Percentiles rank a stretch among this genome's conserved stretches.
These are phyloP conservation scores for Desoria tigrina DNA, from an alignment of 2,888 invertebrate species.

Conservation along the genomic window DNA sequence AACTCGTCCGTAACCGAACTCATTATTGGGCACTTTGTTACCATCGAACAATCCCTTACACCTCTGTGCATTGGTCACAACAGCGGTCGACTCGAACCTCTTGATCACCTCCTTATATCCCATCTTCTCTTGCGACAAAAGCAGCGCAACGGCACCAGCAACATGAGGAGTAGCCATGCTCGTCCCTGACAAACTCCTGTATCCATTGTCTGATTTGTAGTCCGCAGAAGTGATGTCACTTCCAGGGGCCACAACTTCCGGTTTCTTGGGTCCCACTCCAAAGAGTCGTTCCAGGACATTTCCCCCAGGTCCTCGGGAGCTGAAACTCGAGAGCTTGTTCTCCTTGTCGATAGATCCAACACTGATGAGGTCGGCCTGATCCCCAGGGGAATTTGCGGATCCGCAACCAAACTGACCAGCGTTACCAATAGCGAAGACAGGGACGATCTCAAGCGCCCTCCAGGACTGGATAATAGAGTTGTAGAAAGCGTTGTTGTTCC, in stretches of 20 bases:
- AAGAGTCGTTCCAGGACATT: background rate
- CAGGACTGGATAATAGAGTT: constrained; percentile 6
- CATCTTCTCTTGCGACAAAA: background rate
- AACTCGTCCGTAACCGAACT: constrained; percentile 7
- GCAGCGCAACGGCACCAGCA: background rate
- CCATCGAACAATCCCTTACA: background rate
- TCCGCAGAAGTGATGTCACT: background rate
- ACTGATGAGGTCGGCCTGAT: constrained; percentile 9
- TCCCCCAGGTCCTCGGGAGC: constrained; percentile 6
- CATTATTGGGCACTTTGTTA: background rate
- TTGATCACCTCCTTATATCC: background rate
- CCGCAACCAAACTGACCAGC: constrained; percentile 8
- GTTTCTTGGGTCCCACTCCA: background rate
- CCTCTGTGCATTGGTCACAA: background rate
- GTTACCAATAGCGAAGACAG: constrained; percentile 18
- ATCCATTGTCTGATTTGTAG: background rate
- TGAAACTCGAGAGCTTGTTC: background rate
- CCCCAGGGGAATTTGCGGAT: constrained; percentile 14
- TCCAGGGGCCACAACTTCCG: constrained; percentile 8
- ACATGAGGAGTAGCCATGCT: constrained; percentile 12
- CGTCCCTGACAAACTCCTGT: background rate
- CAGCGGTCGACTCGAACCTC: background rate
- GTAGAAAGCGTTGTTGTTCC: background rate
- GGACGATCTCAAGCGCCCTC: background rate
- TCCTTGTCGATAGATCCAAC: background rate